Evolutionary conservation across 2,113 vertebrate species (phyloP).

Genomic region (Thryonomys swinderianus): DNA sequence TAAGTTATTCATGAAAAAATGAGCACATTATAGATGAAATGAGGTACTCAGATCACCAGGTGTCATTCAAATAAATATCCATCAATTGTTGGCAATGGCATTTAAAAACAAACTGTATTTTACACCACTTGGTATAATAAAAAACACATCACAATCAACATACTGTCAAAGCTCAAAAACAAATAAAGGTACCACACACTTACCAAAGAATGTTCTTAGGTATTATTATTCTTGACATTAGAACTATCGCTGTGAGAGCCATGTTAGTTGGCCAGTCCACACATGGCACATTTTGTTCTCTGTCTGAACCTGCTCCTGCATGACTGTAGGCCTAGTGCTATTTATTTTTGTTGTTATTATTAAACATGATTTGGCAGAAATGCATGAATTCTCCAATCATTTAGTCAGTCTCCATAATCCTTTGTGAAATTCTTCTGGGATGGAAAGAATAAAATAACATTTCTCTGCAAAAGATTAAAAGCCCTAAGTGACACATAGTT

Average conservation of each 20-base stretch:
- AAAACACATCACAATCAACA: conserved; percentile 55
- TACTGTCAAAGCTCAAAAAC: conserved; percentile 67
- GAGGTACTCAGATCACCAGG: background rate
- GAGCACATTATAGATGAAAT: conserved; percentile 14
- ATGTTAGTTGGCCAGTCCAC: conserved; percentile 16
- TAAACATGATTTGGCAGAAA: conserved; percentile 76
- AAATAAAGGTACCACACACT: conserved; percentile 51
- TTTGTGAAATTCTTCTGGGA: conserved; percentile 78
- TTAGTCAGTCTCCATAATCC: conserved; percentile 75
- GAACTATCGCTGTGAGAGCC: conserved; percentile 58
- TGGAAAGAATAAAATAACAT: conserved; percentile 79
- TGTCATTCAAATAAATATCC: conserved; percentile 62
- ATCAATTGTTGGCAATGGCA: conserved; percentile 56
- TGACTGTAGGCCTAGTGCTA: conserved; percentile 50
- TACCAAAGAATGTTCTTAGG: conserved; percentile 67
- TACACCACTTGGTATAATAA: conserved; percentile 52
- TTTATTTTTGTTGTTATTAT: conserved; percentile 83
- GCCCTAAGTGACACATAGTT: conserved; percentile 70
- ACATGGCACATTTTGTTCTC: conserved; percentile 38
- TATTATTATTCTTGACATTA: conserved; percentile 62
- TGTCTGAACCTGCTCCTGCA: conserved; percentile 72
- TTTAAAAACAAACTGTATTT: conserved; percentile 71
- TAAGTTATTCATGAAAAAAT: conserved; percentile 49
- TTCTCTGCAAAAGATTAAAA: conserved; percentile 80
- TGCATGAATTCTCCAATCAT: conserved; percentile 73